Evolutionary conservation across 1,140 invertebrate genomes (phyloP).

Genomic region (Plodia interpunctella): DNA sequence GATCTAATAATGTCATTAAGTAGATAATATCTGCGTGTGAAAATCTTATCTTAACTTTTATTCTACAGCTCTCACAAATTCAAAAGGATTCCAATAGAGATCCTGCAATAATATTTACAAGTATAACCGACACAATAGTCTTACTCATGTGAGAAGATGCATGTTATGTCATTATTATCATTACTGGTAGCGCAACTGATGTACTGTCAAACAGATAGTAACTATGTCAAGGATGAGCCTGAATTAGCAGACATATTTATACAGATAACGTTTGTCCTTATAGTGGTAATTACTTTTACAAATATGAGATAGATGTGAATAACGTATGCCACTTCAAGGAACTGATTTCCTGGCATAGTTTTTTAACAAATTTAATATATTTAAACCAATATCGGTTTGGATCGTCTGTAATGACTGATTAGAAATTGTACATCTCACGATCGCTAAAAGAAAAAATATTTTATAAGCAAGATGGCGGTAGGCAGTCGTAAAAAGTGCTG

Average conservation of each 20-base stretch:
- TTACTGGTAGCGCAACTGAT: slow-evolving; percentile 34
- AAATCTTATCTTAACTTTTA: background rate
- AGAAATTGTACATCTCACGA: too few species aligned
- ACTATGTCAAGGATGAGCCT: slow-evolving; percentile 55
- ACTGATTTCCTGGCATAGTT: background rate
- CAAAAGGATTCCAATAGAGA: background rate
- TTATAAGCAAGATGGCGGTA: too few species aligned
- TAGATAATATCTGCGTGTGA: too few species aligned
- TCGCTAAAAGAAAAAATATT: too few species aligned
- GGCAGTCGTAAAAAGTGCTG: too few species aligned
- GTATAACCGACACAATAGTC: background rate
- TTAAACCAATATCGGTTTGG: too few species aligned
- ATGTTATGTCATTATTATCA: slow-evolving; percentile 55
- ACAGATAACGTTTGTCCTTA: slow-evolving; percentile 31
- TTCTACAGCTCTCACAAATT: too few species aligned
- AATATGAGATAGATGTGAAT: background rate
- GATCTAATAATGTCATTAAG: too few species aligned
- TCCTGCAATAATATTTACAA: slow-evolving; percentile 8
- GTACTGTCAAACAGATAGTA: slow-evolving; percentile 28
- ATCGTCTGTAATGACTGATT: too few species aligned
- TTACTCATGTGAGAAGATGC: slow-evolving; percentile 7
- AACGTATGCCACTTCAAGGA: background rate
- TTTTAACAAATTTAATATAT: background rate
- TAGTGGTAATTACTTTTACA: slow-evolving; percentile 10
- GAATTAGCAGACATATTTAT: slow-evolving; percentile 37